phyloP scores from a whole-genome alignment of 2,797 vertebrate species.

The Yasuhikotakia modesta region DNA sequence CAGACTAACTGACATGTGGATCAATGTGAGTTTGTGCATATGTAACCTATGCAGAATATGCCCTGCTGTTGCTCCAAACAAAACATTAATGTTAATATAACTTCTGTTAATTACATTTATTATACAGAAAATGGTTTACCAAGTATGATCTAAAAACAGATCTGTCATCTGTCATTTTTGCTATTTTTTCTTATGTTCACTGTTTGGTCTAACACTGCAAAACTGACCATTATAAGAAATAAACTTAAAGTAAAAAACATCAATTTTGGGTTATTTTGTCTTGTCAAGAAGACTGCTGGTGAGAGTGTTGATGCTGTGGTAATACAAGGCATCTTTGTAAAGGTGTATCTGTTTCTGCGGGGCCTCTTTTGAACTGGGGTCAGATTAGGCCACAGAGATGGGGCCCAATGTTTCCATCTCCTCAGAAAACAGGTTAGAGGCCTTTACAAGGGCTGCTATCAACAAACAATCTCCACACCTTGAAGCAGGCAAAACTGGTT shows the following conservation, averaged over 20 bases:
- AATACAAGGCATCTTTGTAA: neutral
- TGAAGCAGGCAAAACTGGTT: conserved; percentile 9
- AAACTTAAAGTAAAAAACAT: neutral
- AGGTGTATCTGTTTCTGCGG: neutral
- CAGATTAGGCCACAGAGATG: neutral
- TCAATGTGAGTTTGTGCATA: no score
- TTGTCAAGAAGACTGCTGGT: neutral
- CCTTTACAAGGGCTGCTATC: neutral
- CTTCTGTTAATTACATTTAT: no score
- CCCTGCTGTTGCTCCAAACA: no score
- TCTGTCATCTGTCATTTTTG: no score
- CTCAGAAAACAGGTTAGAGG: neutral
- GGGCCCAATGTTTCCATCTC: neutral
- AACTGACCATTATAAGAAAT: no score
- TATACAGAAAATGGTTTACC: no score
- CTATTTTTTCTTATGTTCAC: no score
- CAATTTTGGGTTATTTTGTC: neutral
- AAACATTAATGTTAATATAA: no score
- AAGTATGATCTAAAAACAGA: no score
- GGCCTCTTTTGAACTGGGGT: conserved; percentile 1
- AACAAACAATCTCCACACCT: conserved; percentile 6
- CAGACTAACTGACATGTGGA: neutral
- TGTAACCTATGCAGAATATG: no score
- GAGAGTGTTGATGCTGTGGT: neutral
- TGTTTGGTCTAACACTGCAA: no score